Percentiles rank a stretch among this genome's conserved stretches.
These are phyloP conservation scores for Nasonia longicornis DNA, from an alignment of 1,140 invertebrate species.

Conservation along the genomic window DNA sequence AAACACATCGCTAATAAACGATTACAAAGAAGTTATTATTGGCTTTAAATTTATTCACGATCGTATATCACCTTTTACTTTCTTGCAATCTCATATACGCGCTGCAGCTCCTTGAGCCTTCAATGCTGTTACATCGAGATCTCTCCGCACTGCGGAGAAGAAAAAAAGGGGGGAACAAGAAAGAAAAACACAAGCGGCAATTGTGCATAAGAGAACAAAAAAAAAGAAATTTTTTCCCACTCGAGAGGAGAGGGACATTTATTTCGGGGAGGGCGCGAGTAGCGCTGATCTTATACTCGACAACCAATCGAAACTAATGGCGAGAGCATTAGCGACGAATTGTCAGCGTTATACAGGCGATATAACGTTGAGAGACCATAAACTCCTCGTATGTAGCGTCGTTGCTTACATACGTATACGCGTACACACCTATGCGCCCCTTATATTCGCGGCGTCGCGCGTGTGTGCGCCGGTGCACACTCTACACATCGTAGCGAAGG, in stretches of 20 bases:
- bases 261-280: slow-evolving; percentile 18
- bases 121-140: background rate
- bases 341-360: slow-evolving; percentile 65
- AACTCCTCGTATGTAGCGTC: slow-evolving; percentile 64
- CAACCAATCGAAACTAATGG: slow-evolving; percentile 66
- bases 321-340: slow-evolving; percentile 65
- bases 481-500: background rate
- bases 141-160: background rate
- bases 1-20: slow-evolving; percentile 38
- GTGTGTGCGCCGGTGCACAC: background rate
- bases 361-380: slow-evolving; percentile 67
- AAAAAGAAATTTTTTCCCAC: slow-evolving; percentile 3
- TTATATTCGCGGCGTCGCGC: background rate
- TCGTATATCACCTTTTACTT: slow-evolving; percentile 43
- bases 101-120: slow-evolving; percentile 33
- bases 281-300: slow-evolving; percentile 46
- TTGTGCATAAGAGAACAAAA: background rate
- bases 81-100: slow-evolving; percentile 28
- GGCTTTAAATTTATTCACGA: slow-evolving; percentile 43
- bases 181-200: background rate
- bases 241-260: slow-evolving; percentile 6
- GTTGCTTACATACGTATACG: slow-evolving; percentile 59
- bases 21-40: slow-evolving; percentile 42
- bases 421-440: slow-evolving; percentile 44
- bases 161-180: background rate